Percentiles rank a stretch among this genome's conserved stretches.
These are phyloP conservation scores for Tiphia femorata DNA, from an alignment of 2,888 invertebrate species.

Conservation along the genomic window DNA sequence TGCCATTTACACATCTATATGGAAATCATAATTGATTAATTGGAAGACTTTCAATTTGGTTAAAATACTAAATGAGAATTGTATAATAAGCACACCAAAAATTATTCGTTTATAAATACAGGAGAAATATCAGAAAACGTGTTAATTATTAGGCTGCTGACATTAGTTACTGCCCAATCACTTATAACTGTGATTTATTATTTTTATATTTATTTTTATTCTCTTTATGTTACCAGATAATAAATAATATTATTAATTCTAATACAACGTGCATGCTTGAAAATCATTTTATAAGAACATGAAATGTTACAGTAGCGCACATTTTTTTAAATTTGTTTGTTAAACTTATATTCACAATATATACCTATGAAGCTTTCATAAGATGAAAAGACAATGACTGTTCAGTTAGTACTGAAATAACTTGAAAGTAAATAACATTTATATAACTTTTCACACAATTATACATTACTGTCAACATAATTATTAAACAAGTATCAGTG, in stretches of 20 bases:
- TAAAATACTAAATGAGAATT: slow-evolving; percentile 11
- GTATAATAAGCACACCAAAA: slow-evolving; percentile 1
- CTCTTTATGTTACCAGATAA: slow-evolving; percentile 28
- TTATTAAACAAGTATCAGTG: slow-evolving; percentile 12
- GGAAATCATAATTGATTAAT: slow-evolving; percentile 12
- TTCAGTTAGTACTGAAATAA: not conserved
- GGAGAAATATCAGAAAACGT: slow-evolving; percentile 13
- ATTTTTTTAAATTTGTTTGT: not conserved
- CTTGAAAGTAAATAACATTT: slow-evolving; percentile 40
- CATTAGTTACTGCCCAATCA: slow-evolving; percentile 34
- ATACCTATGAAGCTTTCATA: not conserved
- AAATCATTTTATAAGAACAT: slow-evolving; percentile 5
- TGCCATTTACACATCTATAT: not conserved
- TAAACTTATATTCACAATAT: not conserved
- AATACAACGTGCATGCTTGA: slow-evolving; percentile 27
- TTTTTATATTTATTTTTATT: slow-evolving; percentile 40
- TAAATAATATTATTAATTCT: slow-evolving; percentile 24
- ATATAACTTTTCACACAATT: slow-evolving; percentile 35
- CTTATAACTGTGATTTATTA: slow-evolving; percentile 37
- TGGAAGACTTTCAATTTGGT: slow-evolving; percentile 19
- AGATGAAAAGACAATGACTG: not conserved
- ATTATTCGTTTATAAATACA: slow-evolving; percentile 8
- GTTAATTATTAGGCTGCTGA: slow-evolving; percentile 19
- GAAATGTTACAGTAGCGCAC: not conserved
- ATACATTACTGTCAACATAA: slow-evolving; percentile 22